Evolutionary conservation across 2,797 vertebrate species (phyloP).

Genomic region (Luscinia luscinia): DNA sequence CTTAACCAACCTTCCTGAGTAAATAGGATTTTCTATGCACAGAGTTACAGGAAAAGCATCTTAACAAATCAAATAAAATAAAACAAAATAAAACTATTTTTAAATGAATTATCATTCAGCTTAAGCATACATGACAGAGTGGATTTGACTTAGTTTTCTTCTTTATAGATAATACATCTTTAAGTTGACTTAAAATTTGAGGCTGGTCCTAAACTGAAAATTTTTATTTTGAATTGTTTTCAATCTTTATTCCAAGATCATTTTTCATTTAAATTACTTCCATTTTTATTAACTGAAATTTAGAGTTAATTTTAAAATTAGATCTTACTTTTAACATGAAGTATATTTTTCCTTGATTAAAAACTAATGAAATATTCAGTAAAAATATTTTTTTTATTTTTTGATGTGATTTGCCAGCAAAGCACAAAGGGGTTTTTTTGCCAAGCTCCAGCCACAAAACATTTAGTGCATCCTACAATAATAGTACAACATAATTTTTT

Average conservation of each 20-base stretch:
- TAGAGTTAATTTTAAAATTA: neutral
- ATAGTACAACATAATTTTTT: neutral
- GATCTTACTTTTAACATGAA: neutral
- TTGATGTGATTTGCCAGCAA: neutral
- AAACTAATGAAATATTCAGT: neutral
- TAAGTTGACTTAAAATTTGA: neutral
- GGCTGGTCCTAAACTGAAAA: neutral
- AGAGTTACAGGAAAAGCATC: neutral
- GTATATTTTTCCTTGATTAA: neutral
- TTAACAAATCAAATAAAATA: neutral
- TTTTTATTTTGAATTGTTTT: neutral
- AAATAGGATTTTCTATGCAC: neutral
- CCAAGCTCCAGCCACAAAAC: neutral
- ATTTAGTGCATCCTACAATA: neutral
- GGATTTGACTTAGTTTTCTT: neutral
- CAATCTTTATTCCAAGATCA: neutral
- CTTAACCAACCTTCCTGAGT: neutral
- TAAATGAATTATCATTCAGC: neutral
- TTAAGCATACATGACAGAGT: neutral
- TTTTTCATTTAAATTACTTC: neutral
- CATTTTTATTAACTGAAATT: neutral
- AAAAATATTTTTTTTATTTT: neutral
- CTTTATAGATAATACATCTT: neutral
- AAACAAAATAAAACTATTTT: neutral
- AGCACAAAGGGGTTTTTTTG: neutral